These are phyloP conservation scores for Eupithecia abbreviata DNA, from an alignment of 2,888 invertebrate species.

Conservation along the genomic window DNA sequence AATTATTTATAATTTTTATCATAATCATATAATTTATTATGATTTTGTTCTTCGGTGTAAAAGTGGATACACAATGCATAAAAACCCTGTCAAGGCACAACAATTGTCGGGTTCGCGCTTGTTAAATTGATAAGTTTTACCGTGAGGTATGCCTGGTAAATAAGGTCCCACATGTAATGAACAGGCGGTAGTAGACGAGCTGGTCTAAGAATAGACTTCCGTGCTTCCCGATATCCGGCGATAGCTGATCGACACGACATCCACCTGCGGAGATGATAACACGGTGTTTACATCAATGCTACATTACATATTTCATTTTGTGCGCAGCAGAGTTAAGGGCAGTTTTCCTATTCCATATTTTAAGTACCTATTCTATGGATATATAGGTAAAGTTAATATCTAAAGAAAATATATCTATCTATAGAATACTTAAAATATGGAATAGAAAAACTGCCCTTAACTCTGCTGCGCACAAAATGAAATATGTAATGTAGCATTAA, in stretches of 20 bases:
- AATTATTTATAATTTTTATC: too few species aligned
- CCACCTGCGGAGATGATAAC: not conserved
- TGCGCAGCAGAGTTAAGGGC: not conserved
- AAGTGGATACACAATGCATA: too few species aligned
- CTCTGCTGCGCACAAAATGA: not conserved
- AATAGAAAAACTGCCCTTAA: not conserved
- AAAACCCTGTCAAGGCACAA: too few species aligned
- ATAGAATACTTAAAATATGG: not conserved
- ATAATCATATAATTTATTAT: too few species aligned
- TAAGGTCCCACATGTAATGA: not conserved
- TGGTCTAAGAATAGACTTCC: not conserved
- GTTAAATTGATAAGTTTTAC: too few species aligned
- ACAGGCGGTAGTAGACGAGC: not conserved
- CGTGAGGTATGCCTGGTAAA: not conserved
- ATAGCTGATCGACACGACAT: not conserved
- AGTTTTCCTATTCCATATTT: not conserved
- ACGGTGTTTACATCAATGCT: not conserved
- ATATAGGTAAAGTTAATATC: not conserved
- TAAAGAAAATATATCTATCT: not conserved
- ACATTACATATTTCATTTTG: not conserved
- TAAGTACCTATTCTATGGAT: too few species aligned
- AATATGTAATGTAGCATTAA: not conserved
- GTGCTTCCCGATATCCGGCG: slow-evolving; percentile 6
- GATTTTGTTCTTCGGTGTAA: too few species aligned
- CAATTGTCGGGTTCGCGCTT: too few species aligned